These are phyloP conservation scores for Gobio gobio DNA, from an alignment of 2,113 vertebrate genomes.

Conservation along the genomic window DNA sequence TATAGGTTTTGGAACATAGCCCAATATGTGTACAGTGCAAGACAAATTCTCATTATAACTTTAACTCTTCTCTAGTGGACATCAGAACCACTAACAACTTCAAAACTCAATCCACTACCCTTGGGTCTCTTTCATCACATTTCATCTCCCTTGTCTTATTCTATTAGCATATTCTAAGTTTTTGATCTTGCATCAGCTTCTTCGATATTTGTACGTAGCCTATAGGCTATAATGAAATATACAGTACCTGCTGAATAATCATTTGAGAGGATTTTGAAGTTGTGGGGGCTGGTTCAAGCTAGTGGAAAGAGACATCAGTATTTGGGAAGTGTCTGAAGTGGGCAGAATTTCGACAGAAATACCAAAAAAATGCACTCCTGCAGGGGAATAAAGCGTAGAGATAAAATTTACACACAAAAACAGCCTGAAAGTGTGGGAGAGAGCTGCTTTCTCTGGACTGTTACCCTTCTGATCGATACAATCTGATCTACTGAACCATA, in stretches of 20 bases:
- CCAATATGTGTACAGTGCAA: too few species aligned
- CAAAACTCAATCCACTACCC: neutral
- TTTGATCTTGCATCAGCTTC: neutral
- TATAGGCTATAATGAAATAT: neutral
- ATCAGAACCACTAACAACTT: neutral
- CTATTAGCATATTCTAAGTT: neutral
- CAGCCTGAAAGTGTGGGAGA: slow-evolving; percentile 13
- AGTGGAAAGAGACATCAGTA: slow-evolving; percentile 22
- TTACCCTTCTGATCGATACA: slow-evolving; percentile 7
- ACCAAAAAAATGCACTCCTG: neutral
- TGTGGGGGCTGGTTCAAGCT: neutral
- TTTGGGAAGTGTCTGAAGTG: slow-evolving; percentile 24
- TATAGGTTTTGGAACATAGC: neutral
- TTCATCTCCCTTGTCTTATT: neutral
- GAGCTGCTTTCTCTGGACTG: slow-evolving; percentile 4
- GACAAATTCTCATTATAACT: neutral
- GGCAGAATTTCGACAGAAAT: neutral
- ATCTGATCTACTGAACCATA: neutral
- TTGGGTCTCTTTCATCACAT: neutral
- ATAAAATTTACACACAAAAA: neutral
- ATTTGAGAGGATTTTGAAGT: neutral
- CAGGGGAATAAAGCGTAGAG: neutral
- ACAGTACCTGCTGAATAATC: neutral
- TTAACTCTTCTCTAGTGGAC: neutral
- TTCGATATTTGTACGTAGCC: neutral